Evolutionary conservation across 2,888 invertebrate genomes (phyloP).

Genomic region (Troides aeacus): DNA sequence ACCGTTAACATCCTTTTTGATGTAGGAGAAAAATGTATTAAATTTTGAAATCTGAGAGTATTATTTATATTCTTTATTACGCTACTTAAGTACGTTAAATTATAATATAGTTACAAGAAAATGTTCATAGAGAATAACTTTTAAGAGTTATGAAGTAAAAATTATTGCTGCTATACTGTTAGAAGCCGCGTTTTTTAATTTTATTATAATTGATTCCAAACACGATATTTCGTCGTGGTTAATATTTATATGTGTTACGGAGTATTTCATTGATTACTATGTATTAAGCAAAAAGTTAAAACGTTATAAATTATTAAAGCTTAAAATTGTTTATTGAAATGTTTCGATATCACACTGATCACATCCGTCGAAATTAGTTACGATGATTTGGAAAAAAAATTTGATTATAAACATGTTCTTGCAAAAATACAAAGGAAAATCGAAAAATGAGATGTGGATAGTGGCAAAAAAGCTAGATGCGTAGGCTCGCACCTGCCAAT

Average conservation of each 20-base stretch:
- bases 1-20: neutral
- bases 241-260: no score
- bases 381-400: slow-evolving; percentile 27
- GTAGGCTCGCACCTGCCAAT: slow-evolving; percentile 76
- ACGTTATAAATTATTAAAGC: no score
- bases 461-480: slow-evolving; percentile 62
- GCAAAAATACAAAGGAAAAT: slow-evolving; percentile 53
- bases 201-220: no score
- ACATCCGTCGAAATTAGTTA: neutral
- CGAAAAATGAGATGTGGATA: slow-evolving; percentile 49
- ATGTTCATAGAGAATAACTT: neutral
- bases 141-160: no score
- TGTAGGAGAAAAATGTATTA: neutral
- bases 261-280: no score
- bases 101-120: neutral
- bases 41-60: neutral
- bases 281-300: no score
- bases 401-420: slow-evolving; percentile 75
- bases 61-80: neutral
- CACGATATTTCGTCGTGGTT: no score
- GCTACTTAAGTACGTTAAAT: neutral
- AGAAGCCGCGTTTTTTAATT: no score
- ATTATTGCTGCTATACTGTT: no score
- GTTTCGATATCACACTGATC: slow-evolving; percentile 1
- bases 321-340: neutral